phyloP scores from a whole-genome alignment of 2,797 vertebrate species.

The Anguilla obscura region DNA sequence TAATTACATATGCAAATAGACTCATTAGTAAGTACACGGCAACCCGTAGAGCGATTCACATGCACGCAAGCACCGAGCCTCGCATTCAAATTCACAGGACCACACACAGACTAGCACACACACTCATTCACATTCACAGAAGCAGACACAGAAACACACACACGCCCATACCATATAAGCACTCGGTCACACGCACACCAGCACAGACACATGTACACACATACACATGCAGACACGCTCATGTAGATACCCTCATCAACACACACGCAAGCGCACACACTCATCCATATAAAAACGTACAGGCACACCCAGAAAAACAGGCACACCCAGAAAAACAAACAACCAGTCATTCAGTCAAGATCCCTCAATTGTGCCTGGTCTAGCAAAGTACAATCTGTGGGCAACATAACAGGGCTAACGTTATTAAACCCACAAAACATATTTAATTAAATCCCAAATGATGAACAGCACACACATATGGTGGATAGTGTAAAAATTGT shows the following conservation, averaged over 20 bases:
- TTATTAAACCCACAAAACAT: conserved; percentile 20
- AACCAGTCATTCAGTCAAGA: not conserved
- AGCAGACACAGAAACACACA: not conserved
- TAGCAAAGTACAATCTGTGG: not conserved
- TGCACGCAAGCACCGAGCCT: not conserved
- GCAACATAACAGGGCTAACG: too few species aligned
- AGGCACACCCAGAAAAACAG: not conserved
- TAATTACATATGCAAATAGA: not conserved
- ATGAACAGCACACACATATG: not conserved
- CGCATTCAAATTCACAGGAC: not conserved
- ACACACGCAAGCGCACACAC: not conserved
- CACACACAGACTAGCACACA: not conserved
- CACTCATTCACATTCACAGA: conserved; percentile 12
- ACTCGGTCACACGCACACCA: not conserved
- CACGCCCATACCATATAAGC: not conserved
- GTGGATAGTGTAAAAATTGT: not conserved
- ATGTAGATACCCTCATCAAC: not conserved
- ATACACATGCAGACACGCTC: not conserved
- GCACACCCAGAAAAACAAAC: not conserved
- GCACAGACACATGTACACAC: not conserved
- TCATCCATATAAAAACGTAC: not conserved
- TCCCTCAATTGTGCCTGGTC: not conserved
- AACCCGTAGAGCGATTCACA: not conserved
- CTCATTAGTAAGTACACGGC: not conserved
- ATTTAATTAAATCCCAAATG: not conserved